Conservation (phyloP, 2,888 invertebrate genomes). For the Rhogogaster chlorosoma region DNA sequence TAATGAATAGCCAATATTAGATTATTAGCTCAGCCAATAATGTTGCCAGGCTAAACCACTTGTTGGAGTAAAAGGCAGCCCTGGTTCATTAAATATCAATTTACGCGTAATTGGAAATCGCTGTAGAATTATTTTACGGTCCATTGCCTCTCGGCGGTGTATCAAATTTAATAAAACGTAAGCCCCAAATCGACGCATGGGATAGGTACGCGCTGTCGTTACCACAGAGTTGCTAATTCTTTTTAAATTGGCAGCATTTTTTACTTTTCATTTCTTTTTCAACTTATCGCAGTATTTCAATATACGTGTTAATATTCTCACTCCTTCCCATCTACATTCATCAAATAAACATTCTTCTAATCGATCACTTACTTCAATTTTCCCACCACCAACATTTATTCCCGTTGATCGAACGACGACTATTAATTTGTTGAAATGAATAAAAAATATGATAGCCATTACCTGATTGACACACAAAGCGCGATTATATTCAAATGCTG, state of each 20-base stretch:
- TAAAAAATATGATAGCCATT: conserved; percentile 1
- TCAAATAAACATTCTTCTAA: neutral
- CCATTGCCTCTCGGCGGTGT: conserved; percentile 49
- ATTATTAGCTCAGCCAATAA: conserved; percentile 53
- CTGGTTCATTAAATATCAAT: conserved; percentile 60
- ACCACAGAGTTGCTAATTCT: conserved; percentile 40
- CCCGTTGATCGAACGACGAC: conserved; percentile 1
- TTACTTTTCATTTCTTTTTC: neutral
- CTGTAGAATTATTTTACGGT: conserved; percentile 50
- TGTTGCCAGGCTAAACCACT: conserved; percentile 58
- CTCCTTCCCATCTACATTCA: neutral
- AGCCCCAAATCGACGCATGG: conserved; percentile 38
- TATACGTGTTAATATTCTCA: neutral
- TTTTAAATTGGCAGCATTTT: conserved; percentile 33
- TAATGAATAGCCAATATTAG: conserved; percentile 54
- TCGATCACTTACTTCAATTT: neutral
- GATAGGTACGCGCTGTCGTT: conserved; percentile 33
- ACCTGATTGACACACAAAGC: neutral
- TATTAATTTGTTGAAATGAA: neutral
- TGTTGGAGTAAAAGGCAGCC: conserved; percentile 57
- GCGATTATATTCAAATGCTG: neutral
- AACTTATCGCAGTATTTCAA: neutral
- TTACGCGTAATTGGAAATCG: conserved; percentile 53
- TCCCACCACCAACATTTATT: neutral
- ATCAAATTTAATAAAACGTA: conserved; percentile 51